These are phyloP conservation scores for Halichondria panicea DNA, from an alignment of 37 sponge, comb jelly and placozoan genomes.

Conservation along the genomic window DNA sequence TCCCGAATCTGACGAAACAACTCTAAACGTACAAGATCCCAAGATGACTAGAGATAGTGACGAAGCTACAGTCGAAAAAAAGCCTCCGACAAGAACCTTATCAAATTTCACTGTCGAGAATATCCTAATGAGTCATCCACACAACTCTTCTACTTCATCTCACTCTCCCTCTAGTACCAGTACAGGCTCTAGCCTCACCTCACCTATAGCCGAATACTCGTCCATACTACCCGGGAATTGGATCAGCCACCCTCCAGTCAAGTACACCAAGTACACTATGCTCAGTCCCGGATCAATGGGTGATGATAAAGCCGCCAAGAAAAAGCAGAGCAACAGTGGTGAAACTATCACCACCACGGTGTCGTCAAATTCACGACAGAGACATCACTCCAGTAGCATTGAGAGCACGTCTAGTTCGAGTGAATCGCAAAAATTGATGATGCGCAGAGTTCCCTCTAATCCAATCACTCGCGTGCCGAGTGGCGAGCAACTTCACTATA, in stretches of 20 bases:
- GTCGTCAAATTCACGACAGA: not conserved
- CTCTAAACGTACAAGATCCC: too few relatives aligned
- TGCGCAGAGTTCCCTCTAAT: too few relatives aligned
- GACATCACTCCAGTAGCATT: not conserved
- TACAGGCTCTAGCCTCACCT: not conserved
- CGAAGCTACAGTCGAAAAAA: not conserved
- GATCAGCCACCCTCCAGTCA: conserved; percentile 50
- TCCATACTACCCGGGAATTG: conserved; percentile 13
- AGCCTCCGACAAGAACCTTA: not conserved
- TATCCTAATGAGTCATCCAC: conserved; percentile 40
- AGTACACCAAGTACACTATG: conserved; percentile 63
- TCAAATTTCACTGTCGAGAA: conserved; percentile 55
- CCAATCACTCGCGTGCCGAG: not conserved
- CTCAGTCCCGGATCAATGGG: conserved; percentile 36
- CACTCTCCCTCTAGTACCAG: not conserved
- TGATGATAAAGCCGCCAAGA: conserved; percentile 15
- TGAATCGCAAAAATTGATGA: too few relatives aligned
- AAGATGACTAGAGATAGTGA: not conserved
- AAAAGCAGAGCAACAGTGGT: not conserved
- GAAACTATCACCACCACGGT: not conserved
- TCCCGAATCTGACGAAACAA: too few relatives aligned
- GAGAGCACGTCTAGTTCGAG: too few relatives aligned
- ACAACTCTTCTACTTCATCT: conserved; percentile 1
- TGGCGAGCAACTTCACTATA: too few relatives aligned
- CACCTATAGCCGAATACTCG: not conserved